Conservation (phyloP, 2,888 invertebrate genomes). For the Amphipyra tragopoginis region DNA sequence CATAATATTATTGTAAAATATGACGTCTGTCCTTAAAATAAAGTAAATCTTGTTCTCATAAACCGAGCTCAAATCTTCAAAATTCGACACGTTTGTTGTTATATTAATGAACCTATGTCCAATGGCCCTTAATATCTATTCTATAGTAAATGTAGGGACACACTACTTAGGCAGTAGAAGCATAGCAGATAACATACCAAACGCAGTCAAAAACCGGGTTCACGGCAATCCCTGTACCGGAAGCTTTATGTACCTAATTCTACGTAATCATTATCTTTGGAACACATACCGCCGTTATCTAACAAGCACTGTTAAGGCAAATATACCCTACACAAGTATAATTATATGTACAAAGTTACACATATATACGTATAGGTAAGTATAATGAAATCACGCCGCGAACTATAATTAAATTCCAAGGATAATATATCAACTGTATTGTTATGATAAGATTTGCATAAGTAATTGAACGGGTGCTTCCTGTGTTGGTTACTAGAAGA, state of each 20-base stretch:
- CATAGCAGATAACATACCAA: no score
- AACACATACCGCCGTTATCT: conserved; percentile 4
- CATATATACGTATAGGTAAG: background rate
- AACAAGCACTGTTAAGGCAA: conserved; percentile 1
- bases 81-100: no score
- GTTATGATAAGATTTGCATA: conserved; percentile 56
- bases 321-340: conserved; percentile 13
- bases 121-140: no score
- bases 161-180: no score
- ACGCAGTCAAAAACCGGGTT: no score
- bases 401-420: conserved; percentile 57
- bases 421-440: conserved; percentile 52
- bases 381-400: conserved; percentile 24
- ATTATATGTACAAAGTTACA: conserved; percentile 1
- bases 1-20: no score
- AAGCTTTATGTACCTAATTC: background rate
- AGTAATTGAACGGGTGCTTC: conserved; percentile 41
- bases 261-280: conserved; percentile 15
- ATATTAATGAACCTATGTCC: no score
- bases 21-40: no score
- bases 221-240: background rate
- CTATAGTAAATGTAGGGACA: no score
- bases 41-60: no score
- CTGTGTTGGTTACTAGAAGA: conserved; percentile 5
- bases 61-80: no score